Conservation (phyloP, 2,888 invertebrate species). For the Ichneumoninae sp. region DNA sequence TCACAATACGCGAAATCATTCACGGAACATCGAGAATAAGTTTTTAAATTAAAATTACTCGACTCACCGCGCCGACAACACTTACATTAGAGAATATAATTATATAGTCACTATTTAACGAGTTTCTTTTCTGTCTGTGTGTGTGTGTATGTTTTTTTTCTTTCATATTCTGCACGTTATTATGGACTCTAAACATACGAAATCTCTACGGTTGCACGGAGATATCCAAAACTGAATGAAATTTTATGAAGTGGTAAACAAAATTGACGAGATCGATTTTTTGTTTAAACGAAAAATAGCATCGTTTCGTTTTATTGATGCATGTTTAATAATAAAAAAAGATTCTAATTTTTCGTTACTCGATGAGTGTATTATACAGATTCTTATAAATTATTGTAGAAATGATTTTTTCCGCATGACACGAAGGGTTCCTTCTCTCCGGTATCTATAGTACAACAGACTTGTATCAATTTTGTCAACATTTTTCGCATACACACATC, state of each 20-base stretch:
- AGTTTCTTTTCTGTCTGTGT: slow-evolving; percentile 21
- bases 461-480: slow-evolving; percentile 20
- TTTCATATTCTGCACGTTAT: slow-evolving; percentile 36
- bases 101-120: slow-evolving; percentile 48
- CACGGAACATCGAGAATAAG: slow-evolving; percentile 51
- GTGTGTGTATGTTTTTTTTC: slow-evolving; percentile 15
- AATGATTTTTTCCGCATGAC: not conserved
- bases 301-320: not conserved
- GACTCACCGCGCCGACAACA: slow-evolving; percentile 63
- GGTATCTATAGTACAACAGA: slow-evolving; percentile 10
- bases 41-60: slow-evolving; percentile 54
- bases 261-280: not conserved
- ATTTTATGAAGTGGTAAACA: not conserved
- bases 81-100: slow-evolving; percentile 59
- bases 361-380: not conserved
- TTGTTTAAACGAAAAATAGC: slow-evolving; percentile 18
- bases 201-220: not conserved
- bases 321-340: not conserved
- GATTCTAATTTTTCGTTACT: not conserved
- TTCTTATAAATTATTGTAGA: not conserved
- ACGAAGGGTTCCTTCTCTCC: not conserved
- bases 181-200: slow-evolving; percentile 13
- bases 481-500: slow-evolving; percentile 75
- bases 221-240: slow-evolving; percentile 16
- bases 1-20: slow-evolving; percentile 32